Base-by-base conservation (phyloP, 1,140 invertebrate genomes). In the Drosophila bifasciata region DNA sequence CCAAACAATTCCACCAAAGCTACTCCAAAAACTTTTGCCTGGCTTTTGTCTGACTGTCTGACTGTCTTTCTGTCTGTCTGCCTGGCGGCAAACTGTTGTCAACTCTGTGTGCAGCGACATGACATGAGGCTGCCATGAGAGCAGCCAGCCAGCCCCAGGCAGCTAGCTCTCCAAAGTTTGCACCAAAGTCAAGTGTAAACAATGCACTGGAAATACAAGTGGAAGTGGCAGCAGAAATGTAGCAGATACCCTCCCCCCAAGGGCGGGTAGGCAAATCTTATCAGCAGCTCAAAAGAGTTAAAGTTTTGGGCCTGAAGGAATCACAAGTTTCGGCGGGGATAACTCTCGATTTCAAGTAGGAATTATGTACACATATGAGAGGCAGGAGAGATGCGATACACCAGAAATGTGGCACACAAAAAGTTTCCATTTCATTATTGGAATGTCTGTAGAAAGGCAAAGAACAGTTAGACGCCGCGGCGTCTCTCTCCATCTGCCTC, bases 361-460 rank as follows among this genome's bases (percentile, higher is more conserved):
- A 51, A 46, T 73, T 52, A 60, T 63, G 45, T 43, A 43, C 23
- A 6, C 13, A 28, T 25, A 13, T 51, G n/a, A 25, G 39, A 43
- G 19, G 5, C 21, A 13, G 8, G 4, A n/a, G 9, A 2, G n/a
- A 3, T 25, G 19, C 0, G 32, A 9, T 17, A 36, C 16, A 36
- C 0, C 63, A n/a, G 17, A 74, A 57, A 62, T 49, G 51, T 39
- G 72, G 36, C 56, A 63, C 56, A 63, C 36, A 9, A 57, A 68
- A 67, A 52, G 49, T 81, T 81, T 81, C 78, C 67, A 77, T 81
- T 81, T 81, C 78, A 76, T 81, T 81, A 76, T 81, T 76, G 74
- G 78, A 80, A 80, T 80, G 77, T 56, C 41, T 68, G 61, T 86
- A 86, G 81, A 86, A 86, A 86, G 81, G 81, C 83, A 58, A 78